Conservation (phyloP, 1,140 invertebrate genomes). For the Tetragnatha versicolor region DNA sequence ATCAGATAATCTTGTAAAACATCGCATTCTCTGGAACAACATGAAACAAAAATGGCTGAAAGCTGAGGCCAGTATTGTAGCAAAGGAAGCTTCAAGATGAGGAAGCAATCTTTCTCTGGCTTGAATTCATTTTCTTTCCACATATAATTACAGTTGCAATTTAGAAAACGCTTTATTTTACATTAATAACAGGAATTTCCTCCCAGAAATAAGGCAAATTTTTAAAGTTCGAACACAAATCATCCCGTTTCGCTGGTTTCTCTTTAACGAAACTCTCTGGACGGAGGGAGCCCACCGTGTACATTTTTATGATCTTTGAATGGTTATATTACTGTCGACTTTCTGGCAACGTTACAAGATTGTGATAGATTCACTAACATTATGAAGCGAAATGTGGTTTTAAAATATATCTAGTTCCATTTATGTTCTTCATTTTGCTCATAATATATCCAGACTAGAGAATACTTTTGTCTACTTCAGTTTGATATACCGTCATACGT, state of each 20-base stretch:
- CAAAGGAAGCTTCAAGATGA: background rate
- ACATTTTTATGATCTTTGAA: conserved; percentile 24
- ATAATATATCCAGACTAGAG: no score
- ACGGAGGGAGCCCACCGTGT: no score
- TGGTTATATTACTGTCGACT: conserved; percentile 9
- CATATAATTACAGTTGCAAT: conserved; percentile 44
- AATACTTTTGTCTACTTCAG: no score
- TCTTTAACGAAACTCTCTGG: no score
- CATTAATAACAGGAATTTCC: conserved; percentile 51
- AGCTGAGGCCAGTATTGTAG: background rate
- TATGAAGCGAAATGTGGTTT: background rate
- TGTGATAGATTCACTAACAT: background rate
- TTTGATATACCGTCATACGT: no score
- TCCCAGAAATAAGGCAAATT: conserved; percentile 31
- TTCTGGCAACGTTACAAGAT: conserved; percentile 13
- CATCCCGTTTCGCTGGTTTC: no score
- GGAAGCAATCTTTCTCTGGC: background rate
- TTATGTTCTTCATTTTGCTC: no score
- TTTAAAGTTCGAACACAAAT: conserved; percentile 28
- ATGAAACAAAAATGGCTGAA: conserved; percentile 27
- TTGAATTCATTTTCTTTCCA: conserved; percentile 43
- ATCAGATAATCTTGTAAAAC: no score
- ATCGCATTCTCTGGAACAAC: no score
- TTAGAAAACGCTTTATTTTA: conserved; percentile 45
- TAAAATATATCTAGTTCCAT: background rate